Evolutionary conservation across 2,113 vertebrate species (phyloP).

Genomic region (human (Homo sapiens)): GRCh38 chr15:82386001-82386500

Average conservation of each 20-base stretch:
- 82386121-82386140: not conserved
- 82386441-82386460: too few species aligned
- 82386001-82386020: too few species aligned
- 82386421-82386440: not conserved
- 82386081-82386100: not conserved
- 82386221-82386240: not conserved
- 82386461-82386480: too few species aligned
- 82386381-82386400: not conserved
- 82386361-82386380: not conserved
- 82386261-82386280: not conserved
- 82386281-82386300: not conserved
- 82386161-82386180: not conserved
- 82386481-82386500: too few species aligned
- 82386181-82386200: constrained; percentile 15
- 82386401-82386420: not conserved
- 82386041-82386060: not conserved
- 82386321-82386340: not conserved
- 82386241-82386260: not conserved
- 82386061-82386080: not conserved
- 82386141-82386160: not conserved
- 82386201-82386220: not conserved
- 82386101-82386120: not conserved
- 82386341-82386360: not conserved
- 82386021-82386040: not conserved
- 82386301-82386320: not conserved